Evolutionary conservation across 2,113 vertebrate species (phyloP), one percentile per base, ranked within the genome.

Genomic region (Bubalus kerabau): DNA sequence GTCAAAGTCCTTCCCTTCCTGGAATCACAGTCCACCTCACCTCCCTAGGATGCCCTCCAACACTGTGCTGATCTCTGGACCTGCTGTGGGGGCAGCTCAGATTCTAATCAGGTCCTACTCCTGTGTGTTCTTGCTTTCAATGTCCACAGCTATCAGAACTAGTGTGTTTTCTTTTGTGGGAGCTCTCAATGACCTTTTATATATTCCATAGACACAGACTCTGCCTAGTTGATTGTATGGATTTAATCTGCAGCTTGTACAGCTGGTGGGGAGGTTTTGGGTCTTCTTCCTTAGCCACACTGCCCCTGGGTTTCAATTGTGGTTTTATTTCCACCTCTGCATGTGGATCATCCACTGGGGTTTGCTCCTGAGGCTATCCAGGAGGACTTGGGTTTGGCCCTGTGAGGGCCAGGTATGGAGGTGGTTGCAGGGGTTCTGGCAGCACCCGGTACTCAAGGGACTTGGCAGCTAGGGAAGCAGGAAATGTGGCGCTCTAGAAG

Each of bases 401-500:
- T 21, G 32, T 67, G 32, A 67, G n/a, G 32, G 9, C 17, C 64
- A 71, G 64, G n/a, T 11, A 4, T 71, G 64, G n/a, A 36, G 9
- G 17, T 12, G n/a, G 19, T 36, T 5, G 2, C 64, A 71, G n/a
- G n/a, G n/a, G 4, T 71, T 71, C 64, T 71, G 17, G n/a, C 64
- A 21, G 64, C 64, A 71, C 17, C 64, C 1, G 0, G n/a, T 36
- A 23, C 64, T 36, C 64, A 71, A 9, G n/a, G n/a, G 64, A 21
- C 2, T 21, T 71, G n/a, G n/a, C 2, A 0, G 64, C n/a, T 36
- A 36, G n/a, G 64, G n/a, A 2, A 71, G 19, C 64, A 21, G 64
- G 64, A 71, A 71, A 71, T 36, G 36, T 21, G 2, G 64, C 2
- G n/a, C 19, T 36, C 64, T 71, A 12, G 64, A 71, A 21, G 9